Base-by-base conservation (phyloP, 2,113 vertebrate species). In the Zeus faber region DNA sequence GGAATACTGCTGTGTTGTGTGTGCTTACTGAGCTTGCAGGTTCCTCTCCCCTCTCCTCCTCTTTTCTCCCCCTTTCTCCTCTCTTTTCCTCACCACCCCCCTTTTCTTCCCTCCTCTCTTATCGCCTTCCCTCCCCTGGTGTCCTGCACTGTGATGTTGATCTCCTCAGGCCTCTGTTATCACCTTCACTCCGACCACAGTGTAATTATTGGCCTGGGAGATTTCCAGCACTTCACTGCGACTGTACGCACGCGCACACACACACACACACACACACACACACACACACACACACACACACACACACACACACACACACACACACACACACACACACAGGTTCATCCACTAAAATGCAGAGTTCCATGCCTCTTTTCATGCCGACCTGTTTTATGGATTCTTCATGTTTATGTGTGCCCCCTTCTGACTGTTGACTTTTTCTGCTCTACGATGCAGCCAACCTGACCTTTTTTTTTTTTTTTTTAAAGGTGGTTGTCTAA, bases 171-270 rank as follows among this genome's bases (percentile, higher is more conserved):
- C 66, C 62, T 72, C 54, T 77, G 77, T 85, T 88, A 89, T 88
- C 84, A 87, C 77, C 72, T 74, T 76, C 59, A 66, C 80, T 83
- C 84, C 81, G 64, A 76, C 70, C 65, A 61, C 48, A 46, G 62
- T 84, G 80, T 87, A 89, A 89, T 88, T 81, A 89, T 64, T 76
- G 60, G 73, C 58, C 66, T 72, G 57, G 62, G 69, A 77, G 70
- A 70, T 62, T 82, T 68, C 63, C 11, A 13, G 67, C 53, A n/a
- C n/a, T n/a, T n/a, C n/a, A n/a, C n/a, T n/a, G n/a, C 51, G 67
- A 50, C 60, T 48, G 27, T 41, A 48, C 40, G 29, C 13, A 54
- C 23, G 23, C 43, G 26, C 50, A 27, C 55, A 49, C 22, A 20
- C 5, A 5, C 17, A 9, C 6, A 37, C 37, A 40, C 37, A 40